phyloP scores from a whole-genome alignment of 1,140 invertebrate genomes.

The Pteromalus puparum region DNA sequence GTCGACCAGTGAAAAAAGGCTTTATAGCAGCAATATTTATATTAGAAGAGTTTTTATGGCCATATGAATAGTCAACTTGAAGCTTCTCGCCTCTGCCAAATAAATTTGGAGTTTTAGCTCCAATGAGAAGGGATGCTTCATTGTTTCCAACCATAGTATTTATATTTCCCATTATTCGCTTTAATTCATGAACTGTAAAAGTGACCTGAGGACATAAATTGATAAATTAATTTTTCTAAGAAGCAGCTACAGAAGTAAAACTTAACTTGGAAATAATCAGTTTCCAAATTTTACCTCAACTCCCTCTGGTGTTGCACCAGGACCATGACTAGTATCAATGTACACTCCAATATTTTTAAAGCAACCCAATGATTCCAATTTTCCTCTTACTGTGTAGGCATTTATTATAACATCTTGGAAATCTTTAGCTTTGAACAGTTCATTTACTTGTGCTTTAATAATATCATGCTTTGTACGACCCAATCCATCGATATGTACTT shows the following conservation, averaged over 20 bases:
- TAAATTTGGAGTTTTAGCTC: constrained; percentile 85
- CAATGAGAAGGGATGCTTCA: constrained; percentile 86
- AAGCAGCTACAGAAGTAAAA: neutral
- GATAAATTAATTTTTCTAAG: constrained; percentile 12
- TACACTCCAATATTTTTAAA: constrained; percentile 88
- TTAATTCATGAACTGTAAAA: constrained; percentile 87
- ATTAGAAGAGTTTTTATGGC: constrained; percentile 83
- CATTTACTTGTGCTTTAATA: constrained; percentile 82
- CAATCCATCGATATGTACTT: constrained; percentile 87
- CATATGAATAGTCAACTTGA: constrained; percentile 84
- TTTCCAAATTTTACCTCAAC: constrained; percentile 79
- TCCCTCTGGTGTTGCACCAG: constrained; percentile 82
- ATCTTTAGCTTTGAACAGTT: constrained; percentile 83
- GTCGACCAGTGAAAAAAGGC: constrained; percentile 79
- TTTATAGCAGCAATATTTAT: constrained; percentile 85
- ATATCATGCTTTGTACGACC: constrained; percentile 90
- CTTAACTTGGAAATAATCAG: neutral
- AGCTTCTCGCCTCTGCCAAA: constrained; percentile 88
- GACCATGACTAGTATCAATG: constrained; percentile 88
- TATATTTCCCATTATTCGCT: constrained; percentile 85
- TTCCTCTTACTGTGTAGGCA: constrained; percentile 80
- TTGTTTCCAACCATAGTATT: constrained; percentile 90
- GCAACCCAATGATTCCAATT: constrained; percentile 86
- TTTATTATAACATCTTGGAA: constrained; percentile 80
- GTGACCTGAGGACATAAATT: constrained; percentile 79